A percentile compares a stretch with the other conserved stretches of the same genome.
Evolutionary conservation across 2,113 vertebrate species (phyloP).

Genomic region (Euleptes europaea): DNA sequence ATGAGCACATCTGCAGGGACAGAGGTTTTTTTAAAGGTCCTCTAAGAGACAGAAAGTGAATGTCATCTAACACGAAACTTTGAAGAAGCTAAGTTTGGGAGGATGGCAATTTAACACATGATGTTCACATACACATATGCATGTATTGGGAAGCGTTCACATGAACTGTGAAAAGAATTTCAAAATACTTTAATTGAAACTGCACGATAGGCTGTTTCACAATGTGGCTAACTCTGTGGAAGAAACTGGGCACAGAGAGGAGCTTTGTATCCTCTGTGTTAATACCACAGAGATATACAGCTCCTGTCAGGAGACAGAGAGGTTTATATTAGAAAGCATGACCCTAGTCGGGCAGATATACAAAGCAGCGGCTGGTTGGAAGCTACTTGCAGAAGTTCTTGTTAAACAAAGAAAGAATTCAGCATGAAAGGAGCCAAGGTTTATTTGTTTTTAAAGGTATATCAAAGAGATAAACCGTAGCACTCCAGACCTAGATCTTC

Average conservation of each 20-base stretch:
- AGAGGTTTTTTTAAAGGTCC: not conserved
- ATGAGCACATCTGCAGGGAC: not conserved
- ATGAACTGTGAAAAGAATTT: not conserved
- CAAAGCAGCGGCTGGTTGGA: constrained; percentile 3
- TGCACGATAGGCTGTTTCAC: not conserved
- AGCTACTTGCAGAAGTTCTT: not conserved
- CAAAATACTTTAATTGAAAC: constrained; percentile 5
- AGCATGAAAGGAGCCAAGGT: not conserved
- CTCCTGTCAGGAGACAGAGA: constrained; percentile 5
- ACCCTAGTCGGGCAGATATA: not conserved
- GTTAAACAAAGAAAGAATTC: not conserved
- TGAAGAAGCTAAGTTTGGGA: not conserved
- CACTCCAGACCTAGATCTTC: not conserved
- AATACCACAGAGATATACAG: not conserved
- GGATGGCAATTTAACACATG: not conserved
- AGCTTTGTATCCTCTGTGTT: not conserved
- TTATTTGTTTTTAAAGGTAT: not conserved
- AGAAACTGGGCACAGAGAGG: not conserved
- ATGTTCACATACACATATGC: not conserved
- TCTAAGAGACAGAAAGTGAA: not conserved
- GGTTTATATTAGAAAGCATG: constrained; percentile 12
- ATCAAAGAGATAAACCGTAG: not conserved
- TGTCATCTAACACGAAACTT: not conserved
- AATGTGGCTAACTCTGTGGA: not conserved
- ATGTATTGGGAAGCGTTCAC: not conserved